Evolutionary conservation across 2,797 vertebrate species (phyloP), one percentile per base, ranked within the genome.

Genomic region (Ctenopoma kingsleyae): DNA sequence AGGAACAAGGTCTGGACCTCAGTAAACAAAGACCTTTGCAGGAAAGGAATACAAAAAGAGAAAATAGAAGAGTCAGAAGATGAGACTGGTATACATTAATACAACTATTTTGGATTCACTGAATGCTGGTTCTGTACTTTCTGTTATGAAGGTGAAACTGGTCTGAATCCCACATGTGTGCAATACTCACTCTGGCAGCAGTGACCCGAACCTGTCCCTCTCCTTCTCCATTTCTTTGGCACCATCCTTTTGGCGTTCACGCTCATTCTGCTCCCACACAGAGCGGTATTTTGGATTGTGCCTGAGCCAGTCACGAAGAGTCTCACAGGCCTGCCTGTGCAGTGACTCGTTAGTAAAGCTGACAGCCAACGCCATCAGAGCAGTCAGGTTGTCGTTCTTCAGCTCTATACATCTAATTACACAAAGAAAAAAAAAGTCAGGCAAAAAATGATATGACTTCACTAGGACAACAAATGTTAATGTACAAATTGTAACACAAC

Each of bases 331-430:
- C 89, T 99, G 98, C 84, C 97, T 96, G 94, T 99, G 98, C 84
- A 99, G 88, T 4, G 98, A 99, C 76, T 99, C 98, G 0, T 99
- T 99, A 61, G 98, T 99, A 86, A 99, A 99, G 82, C 98, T 99
- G 67, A 99, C 98, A 0, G 98, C 97, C 81, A 99, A 82, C 0
- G 98, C 96, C 98, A 98, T 99, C 65, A 99, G 95, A 0, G 97
- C 97, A 0, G 94, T 97, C 76, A 97, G 93, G 89, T 99, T 99
- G 82, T 97, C 97, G 3, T 97, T 97, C 90, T 98, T 95, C 81
- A 99, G 90, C 71, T 98, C 96, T 87, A 99, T 94, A 85, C 98
- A 99, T 84, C 98, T 99, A 70, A 72, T 27, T 61, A 56, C 10
- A 52, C 52, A 61, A 22, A 64, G 27, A 15, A 35, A 2, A 22